Evolutionary conservation across 2,113 vertebrate genomes (phyloP), one percentile per base, ranked within the genome.

Genomic region (Tenebrosternarchus preto): DNA sequence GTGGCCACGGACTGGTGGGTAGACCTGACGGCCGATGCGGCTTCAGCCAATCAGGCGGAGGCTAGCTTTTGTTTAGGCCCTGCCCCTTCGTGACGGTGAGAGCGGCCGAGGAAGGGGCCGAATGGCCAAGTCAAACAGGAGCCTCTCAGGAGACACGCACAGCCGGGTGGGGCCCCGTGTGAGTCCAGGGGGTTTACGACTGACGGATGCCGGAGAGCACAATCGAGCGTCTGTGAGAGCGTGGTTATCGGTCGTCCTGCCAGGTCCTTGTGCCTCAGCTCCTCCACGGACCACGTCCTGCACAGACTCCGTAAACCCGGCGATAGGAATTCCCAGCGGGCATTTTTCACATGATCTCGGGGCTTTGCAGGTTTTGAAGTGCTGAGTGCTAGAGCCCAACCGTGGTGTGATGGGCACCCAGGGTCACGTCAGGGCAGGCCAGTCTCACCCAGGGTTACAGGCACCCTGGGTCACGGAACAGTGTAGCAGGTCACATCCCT

Each of bases 71-170:
- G 22, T n/a, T 68, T 25, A 22, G 7, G 56, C 31, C 59, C 33
- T 25, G n/a, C 61, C 82, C 78, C 57, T 39, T 61, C n/a, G 50
- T 60, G 46, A 39, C 12, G 72, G 56, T 60, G 55, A 75, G 76
- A 73, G 27, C 36, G 59, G 31, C 25, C 24, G 11, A 76, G 43
- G 73, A 76, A 76, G 24, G 8, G 27, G 53, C 24, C 75, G 50
- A 39, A 19, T 25, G 59, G 82, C 61, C 83, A 79, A 85, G 66
- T 59, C 67, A 66, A 79, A 79, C 72, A 71, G 15, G 4, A 19
- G 8, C 57, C 43, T 73, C 61, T 77, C 46, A 60, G 43, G 63
- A 76, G 33, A 71, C 60, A 33, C 29, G 16, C 33, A 31, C 29
- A 67, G 31, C 25, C 19, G 29, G 27, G 31, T 50, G 33, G 33